phyloP scores from a whole-genome alignment of 2,113 vertebrate genomes.

The human (Homo sapiens) region DNA sequence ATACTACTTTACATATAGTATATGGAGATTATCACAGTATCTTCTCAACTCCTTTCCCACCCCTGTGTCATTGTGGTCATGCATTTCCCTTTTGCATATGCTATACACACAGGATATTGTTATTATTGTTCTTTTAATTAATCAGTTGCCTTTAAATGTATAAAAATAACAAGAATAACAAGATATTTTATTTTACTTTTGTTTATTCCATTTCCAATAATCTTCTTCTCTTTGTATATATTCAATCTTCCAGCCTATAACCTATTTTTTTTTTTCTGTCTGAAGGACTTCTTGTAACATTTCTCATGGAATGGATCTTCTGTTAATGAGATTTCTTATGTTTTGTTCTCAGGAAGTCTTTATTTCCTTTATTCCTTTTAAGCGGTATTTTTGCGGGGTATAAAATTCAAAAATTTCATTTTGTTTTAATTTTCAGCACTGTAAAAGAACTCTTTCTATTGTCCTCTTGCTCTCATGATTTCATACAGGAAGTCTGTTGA shows the following conservation, averaged over 20 bases:
- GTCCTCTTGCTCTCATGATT: background rate
- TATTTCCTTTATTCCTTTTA: background rate
- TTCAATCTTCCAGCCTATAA: background rate
- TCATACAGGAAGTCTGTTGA: background rate
- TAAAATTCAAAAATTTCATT: background rate
- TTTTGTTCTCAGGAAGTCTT: background rate
- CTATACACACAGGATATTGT: background rate
- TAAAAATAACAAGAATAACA: background rate
- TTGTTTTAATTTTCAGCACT: background rate
- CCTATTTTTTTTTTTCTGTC: background rate
- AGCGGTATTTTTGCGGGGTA: background rate
- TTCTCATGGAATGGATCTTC: background rate
- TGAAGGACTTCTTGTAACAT: background rate
- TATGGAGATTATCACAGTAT: background rate
- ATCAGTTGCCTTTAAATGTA: background rate
- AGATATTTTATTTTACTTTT: background rate
- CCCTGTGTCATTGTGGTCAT: background rate
- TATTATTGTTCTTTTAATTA: background rate
- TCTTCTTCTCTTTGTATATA: too few relatives aligned
- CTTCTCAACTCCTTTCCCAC: background rate
- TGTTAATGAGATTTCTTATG: background rate
- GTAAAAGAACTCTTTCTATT: background rate
- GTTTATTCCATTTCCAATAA: background rate
- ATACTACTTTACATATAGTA: background rate
- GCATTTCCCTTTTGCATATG: background rate